Evolutionary conservation across 2,113 vertebrate genomes (phyloP).

Genomic region (Cranoglanis bouderius): DNA sequence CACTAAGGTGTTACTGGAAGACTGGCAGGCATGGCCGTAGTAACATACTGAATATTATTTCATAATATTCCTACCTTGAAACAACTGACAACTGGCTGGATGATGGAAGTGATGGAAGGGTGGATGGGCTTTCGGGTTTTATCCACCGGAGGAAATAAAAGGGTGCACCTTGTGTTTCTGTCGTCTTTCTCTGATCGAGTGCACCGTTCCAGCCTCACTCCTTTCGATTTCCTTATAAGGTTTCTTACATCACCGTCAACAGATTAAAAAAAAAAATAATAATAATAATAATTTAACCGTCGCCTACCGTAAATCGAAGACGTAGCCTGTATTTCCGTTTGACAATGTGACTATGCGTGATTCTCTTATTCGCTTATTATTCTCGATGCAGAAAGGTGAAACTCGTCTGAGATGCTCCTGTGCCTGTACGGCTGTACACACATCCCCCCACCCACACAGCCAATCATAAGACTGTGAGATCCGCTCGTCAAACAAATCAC

Average conservation of each 20-base stretch:
- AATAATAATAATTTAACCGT: neutral
- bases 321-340: neutral
- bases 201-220: neutral
- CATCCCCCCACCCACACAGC: neutral
- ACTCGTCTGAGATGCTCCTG: neutral
- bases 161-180: neutral
- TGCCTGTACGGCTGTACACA: neutral
- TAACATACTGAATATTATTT: neutral
- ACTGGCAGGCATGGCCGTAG: no score
- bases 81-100: neutral
- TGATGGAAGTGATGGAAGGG: neutral
- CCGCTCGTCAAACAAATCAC: neutral
- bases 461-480: neutral
- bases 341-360: neutral
- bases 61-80: neutral
- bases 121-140: neutral
- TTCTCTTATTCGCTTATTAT: neutral
- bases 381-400: neutral
- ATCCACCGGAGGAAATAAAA: neutral
- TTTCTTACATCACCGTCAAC: neutral
- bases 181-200: neutral
- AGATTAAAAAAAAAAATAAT: neutral
- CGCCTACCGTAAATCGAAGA: neutral
- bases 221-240: neutral
- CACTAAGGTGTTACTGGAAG: neutral